Evolutionary conservation across 2,113 vertebrate genomes (phyloP).

Genomic region (Malurus cyaneus): DNA sequence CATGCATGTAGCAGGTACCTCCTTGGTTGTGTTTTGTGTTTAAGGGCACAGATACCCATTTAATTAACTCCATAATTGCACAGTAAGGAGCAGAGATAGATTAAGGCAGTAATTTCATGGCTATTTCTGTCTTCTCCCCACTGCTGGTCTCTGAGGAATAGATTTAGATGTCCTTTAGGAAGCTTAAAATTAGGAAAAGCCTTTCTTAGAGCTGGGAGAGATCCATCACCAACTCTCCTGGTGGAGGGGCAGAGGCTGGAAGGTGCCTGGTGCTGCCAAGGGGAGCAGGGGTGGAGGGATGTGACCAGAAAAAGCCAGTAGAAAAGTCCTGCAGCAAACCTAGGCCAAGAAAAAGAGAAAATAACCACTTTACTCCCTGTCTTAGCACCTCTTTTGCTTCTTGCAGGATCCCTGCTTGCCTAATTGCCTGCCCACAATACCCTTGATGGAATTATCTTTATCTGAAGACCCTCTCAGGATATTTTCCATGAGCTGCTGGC

Average conservation of each 20-base stretch:
- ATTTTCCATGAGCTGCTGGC: neutral
- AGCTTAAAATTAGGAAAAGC: neutral
- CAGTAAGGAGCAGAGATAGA: neutral
- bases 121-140: neutral
- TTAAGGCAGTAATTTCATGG: neutral
- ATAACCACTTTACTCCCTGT: neutral
- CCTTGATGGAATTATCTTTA: neutral
- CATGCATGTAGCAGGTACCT: neutral
- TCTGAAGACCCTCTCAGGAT: neutral
- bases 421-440: neutral
- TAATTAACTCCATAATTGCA: conserved; percentile 13
- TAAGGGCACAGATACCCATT: neutral
- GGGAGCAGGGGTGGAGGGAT: neutral
- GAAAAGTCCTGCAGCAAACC: neutral
- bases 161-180: neutral
- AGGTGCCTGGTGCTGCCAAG: neutral
- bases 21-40: neutral
- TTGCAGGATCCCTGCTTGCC: neutral
- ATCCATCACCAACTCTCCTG: neutral
- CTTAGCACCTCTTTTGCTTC: neutral
- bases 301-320: neutral
- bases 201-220: neutral
- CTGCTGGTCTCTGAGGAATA: neutral
- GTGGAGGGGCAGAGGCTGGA: neutral
- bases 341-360: neutral